Conservation (phyloP, 1,140 invertebrate genomes). For the Rhynchophorus ferrugineus region DNA sequence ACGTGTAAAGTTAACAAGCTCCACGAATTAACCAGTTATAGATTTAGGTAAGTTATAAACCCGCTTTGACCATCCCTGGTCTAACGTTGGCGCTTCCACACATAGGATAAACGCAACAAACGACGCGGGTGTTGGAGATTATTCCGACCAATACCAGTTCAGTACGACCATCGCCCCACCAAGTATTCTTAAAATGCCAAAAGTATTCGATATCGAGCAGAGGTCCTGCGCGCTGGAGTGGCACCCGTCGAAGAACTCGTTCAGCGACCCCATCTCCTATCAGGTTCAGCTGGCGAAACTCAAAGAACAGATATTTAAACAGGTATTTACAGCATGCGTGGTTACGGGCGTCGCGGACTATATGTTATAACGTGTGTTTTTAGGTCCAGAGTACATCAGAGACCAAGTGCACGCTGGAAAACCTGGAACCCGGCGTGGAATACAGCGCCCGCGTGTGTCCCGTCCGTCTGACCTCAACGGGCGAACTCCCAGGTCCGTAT, state of each 20-base stretch:
- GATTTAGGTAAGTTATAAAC: constrained; percentile 46
- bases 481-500: constrained; percentile 56
- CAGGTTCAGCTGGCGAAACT: constrained; percentile 55
- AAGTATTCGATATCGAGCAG: constrained; percentile 45
- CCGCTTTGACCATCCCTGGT: too few species aligned
- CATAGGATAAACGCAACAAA: constrained; percentile 68
- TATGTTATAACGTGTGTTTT: too few species aligned
- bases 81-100: neutral
- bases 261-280: constrained; percentile 56
- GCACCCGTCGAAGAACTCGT: constrained; percentile 43
- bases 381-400: constrained; percentile 66
- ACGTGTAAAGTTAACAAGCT: constrained; percentile 74
- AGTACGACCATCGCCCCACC: constrained; percentile 71
- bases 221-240: constrained; percentile 50
- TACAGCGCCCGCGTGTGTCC: constrained; percentile 68
- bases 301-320: constrained; percentile 53
- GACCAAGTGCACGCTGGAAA: constrained; percentile 54
- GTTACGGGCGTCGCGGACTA: neutral
- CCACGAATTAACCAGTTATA: constrained; percentile 67
- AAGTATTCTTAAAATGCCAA: constrained; percentile 61
- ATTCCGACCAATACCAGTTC: constrained; percentile 60
- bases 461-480: constrained; percentile 48
- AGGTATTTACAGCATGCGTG: constrained; percentile 44
- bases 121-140: constrained; percentile 73
- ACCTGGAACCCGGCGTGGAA: constrained; percentile 60